phyloP scores from a whole-genome alignment of 2,797 vertebrate species.

The Sebastes cheni region DNA sequence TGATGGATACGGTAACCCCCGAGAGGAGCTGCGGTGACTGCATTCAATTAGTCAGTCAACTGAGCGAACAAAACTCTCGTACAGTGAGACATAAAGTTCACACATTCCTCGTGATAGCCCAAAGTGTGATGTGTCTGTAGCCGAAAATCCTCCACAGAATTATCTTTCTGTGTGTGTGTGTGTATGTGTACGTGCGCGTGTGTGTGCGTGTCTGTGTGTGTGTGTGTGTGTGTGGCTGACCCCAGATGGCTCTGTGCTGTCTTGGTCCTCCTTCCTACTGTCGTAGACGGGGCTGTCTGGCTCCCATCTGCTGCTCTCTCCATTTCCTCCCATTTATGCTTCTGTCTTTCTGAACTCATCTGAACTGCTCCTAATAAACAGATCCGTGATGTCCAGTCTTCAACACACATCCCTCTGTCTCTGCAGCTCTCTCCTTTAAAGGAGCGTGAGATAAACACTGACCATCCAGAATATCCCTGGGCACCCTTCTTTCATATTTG shows the following conservation, averaged over 20 bases:
- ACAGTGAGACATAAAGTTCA: not conserved
- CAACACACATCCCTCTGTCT: not conserved
- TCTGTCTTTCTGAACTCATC: conserved; percentile 6
- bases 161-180: not conserved
- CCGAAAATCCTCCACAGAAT: not conserved
- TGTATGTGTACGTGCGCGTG: not conserved
- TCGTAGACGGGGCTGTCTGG: conserved; percentile 33
- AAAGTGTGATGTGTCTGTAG: not conserved
- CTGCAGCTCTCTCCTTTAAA: not conserved
- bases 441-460: not conserved
- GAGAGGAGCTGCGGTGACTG: not conserved
- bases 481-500: not conserved
- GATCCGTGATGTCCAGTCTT: not conserved
- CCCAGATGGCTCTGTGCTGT: conserved; percentile 55
- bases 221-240: not conserved
- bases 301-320: conserved; percentile 55
- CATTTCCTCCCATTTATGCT: conserved; percentile 20
- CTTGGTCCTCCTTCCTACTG: conserved; percentile 19
- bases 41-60: not conserved
- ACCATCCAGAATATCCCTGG: not conserved
- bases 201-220: not conserved
- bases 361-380: not conserved
- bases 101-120: not conserved
- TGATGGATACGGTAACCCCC: not conserved
- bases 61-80: not conserved